Conservation (phyloP, 30 jellyfish, hydroid and myxozoan genomes). For the Hydractinia echinata region DNA sequence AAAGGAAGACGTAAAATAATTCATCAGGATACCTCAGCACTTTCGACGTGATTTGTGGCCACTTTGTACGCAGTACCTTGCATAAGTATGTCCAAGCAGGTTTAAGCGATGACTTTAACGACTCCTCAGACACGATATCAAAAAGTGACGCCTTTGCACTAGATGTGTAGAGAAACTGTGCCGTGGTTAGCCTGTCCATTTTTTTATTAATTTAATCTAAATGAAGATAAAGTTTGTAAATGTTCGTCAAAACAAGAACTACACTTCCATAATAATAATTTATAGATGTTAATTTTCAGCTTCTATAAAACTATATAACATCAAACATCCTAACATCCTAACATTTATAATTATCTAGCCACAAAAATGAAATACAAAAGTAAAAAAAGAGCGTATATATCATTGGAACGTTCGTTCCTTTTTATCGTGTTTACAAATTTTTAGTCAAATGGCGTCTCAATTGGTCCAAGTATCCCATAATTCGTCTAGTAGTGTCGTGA, state of each 20-base stretch:
- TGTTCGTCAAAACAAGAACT: no score
- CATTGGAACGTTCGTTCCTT: no score
- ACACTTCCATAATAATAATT: no score
- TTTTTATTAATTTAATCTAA: background rate
- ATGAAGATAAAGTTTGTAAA: background rate
- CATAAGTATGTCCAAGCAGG: constrained; percentile 71
- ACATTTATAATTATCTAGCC: no score
- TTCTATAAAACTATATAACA: no score
- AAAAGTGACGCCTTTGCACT: constrained; percentile 62
- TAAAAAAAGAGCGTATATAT: no score
- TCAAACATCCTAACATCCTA: no score
- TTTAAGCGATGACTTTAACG: constrained; percentile 47
- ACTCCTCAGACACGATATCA: constrained; percentile 77
- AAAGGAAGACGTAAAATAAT: constrained; percentile 33
- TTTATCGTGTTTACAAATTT: no score
- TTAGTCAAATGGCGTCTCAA: constrained; percentile 28
- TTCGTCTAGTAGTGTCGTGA: constrained; percentile 59
- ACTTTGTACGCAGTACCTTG: constrained; percentile 20
- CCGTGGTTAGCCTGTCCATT: background rate
- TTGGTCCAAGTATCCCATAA: constrained; percentile 45
- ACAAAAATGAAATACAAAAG: no score
- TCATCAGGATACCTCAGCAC: constrained; percentile 51
- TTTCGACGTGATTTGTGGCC: constrained; percentile 28
- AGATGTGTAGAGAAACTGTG: constrained; percentile 9
- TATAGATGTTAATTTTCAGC: no score